phyloP scores from a whole-genome alignment of 2,888 invertebrate genomes.

The Sinelater perroti region DNA sequence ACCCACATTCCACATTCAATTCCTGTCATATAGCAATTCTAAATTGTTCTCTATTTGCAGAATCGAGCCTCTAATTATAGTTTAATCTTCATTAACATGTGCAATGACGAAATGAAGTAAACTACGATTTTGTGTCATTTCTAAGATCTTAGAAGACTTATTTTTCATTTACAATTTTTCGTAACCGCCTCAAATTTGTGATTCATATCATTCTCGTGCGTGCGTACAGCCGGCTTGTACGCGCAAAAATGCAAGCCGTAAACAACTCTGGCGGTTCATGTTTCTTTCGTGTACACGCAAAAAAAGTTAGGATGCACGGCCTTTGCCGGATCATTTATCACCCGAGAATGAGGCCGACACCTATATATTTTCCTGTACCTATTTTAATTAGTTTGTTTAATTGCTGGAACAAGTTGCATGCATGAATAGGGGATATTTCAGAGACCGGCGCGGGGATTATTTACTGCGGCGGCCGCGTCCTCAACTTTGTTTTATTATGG shows the following conservation, averaged over 20 bases:
- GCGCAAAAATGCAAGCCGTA: not conserved
- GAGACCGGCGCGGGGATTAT: conserved; percentile 2
- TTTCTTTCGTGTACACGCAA: not conserved
- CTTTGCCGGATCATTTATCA: conserved; percentile 18
- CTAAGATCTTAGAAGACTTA: too few relatives aligned
- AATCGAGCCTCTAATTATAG: too few relatives aligned
- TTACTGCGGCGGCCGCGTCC: conserved; percentile 13
- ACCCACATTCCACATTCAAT: too few relatives aligned
- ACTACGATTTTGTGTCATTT: too few relatives aligned
- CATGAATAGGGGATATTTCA: conserved; percentile 19
- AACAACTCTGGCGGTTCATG: not conserved
- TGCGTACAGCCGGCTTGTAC: too few relatives aligned
- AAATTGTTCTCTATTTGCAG: too few relatives aligned
- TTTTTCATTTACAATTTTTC: too few relatives aligned
- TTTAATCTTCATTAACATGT: too few relatives aligned
- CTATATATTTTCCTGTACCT: conserved; percentile 18
- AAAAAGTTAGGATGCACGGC: conserved; percentile 1
- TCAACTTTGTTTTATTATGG: not conserved
- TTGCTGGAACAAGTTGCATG: conserved; percentile 21
- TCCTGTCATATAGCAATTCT: too few relatives aligned
- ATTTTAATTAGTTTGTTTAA: conserved; percentile 25
- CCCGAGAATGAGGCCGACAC: conserved; percentile 6
- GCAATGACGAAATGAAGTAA: too few relatives aligned
- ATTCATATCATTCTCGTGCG: too few relatives aligned
- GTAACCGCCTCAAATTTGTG: too few relatives aligned